Conservation (phyloP, 2,113 vertebrate genomes). For the Gulo gulo region DNA sequence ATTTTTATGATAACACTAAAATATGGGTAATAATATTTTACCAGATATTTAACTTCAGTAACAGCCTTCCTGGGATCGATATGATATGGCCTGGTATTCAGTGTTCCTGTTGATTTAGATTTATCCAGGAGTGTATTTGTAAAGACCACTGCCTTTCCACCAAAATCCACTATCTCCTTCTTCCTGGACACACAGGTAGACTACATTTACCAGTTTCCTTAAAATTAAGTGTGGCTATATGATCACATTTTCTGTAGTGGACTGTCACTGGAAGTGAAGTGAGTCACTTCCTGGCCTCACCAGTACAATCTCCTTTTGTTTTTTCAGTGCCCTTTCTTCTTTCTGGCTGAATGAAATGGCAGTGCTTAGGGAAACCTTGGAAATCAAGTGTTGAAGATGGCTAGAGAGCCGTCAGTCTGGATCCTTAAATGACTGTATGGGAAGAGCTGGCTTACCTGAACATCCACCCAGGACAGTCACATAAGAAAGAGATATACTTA, state of each 20-base stretch:
- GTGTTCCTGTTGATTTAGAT: not conserved
- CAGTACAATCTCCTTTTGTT: conserved; percentile 35
- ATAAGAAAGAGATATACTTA: not conserved
- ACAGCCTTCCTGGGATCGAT: not conserved
- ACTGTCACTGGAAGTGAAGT: conserved; percentile 1
- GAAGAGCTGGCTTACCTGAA: not conserved
- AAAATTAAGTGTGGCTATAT: not conserved
- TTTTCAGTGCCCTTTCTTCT: not conserved
- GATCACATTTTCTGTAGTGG: not conserved
- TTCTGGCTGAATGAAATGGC: not conserved
- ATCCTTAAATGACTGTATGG: not conserved
- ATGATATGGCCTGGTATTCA: not conserved
- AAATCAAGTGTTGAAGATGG: not conserved
- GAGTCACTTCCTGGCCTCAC: conserved; percentile 26
- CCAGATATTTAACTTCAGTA: conserved; percentile 22
- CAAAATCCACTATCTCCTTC: not conserved
- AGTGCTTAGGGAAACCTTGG: not conserved
- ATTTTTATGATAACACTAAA: not conserved
- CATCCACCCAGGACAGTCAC: not conserved
- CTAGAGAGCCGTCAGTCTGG: not conserved
- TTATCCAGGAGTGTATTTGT: conserved; percentile 21
- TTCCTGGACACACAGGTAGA: not conserved
- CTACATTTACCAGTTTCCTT: not conserved
- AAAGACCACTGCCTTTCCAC: conserved; percentile 16
- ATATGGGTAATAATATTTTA: not conserved